Percentiles rank a stretch among this genome's conserved stretches.
phyloP scores from a whole-genome alignment of 1,140 invertebrate genomes.

The Harpegnathos saltator region DNA sequence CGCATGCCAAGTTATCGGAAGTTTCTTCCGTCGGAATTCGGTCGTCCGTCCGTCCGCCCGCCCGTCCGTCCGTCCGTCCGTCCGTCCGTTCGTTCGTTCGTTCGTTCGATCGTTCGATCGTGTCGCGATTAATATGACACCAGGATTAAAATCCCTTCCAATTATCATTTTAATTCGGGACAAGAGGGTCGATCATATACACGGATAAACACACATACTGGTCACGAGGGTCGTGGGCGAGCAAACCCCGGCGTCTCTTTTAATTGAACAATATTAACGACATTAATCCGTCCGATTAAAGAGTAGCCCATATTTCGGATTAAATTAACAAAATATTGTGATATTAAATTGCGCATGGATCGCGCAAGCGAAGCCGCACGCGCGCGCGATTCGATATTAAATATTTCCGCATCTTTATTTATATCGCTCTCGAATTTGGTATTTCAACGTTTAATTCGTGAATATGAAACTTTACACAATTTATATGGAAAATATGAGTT shows the following conservation, averaged over 20 bases:
- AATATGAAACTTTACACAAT: constrained; percentile 21
- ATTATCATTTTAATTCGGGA: background rate
- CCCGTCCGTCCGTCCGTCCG: background rate
- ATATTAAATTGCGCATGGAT: constrained; percentile 35
- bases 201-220: too few relatives aligned
- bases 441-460: constrained; percentile 51
- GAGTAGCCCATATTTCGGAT: constrained; percentile 24
- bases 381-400: constrained; percentile 31
- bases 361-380: too few relatives aligned
- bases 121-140: background rate
- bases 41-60: background rate
- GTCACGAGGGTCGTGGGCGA: too few relatives aligned
- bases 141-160: constrained; percentile 16
- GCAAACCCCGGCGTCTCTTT: background rate
- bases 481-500: constrained; percentile 24
- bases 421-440: constrained; percentile 29
- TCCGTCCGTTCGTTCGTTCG: background rate
- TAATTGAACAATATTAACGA: constrained; percentile 53
- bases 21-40: constrained; percentile 35
- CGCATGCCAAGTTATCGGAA: constrained; percentile 40
- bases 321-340: constrained; percentile 53
- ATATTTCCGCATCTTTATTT: constrained; percentile 55
- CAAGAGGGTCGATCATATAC: too few relatives aligned
- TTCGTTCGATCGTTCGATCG: background rate
- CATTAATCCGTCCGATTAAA: constrained; percentile 45